Percentiles rank a stretch among this genome's conserved stretches.
These are phyloP conservation scores for Pseudeuparius sepicola DNA, from an alignment of 2,888 invertebrate genomes.

Conservation along the genomic window DNA sequence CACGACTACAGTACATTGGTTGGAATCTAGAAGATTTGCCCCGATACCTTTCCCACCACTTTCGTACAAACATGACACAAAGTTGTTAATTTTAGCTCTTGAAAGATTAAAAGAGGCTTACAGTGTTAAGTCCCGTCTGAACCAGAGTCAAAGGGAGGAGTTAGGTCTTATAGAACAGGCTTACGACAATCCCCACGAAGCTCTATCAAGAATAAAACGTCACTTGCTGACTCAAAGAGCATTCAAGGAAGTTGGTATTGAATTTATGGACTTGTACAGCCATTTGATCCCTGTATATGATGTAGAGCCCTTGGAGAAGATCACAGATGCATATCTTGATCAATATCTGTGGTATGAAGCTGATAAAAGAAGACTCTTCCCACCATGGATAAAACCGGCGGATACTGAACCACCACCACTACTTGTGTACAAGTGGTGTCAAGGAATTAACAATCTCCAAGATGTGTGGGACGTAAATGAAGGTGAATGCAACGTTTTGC, in stretches of 20 bases:
- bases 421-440: slow-evolving; percentile 97
- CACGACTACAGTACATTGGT: slow-evolving; percentile 99
- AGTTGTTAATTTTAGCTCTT: slow-evolving; percentile 89
- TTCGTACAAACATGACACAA: slow-evolving; percentile 99
- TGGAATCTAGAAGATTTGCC: slow-evolving; percentile 95
- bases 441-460: slow-evolving; percentile 93
- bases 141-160: slow-evolving; percentile 98
- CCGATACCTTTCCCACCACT: slow-evolving; percentile 99
- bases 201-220: slow-evolving; percentile 96
- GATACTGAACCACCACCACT: slow-evolving; percentile 94
- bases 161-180: slow-evolving; percentile 98
- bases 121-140: slow-evolving; percentile 91
- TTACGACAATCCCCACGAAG: slow-evolving; percentile 99
- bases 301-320: slow-evolving; percentile 98
- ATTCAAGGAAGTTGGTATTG: slow-evolving; percentile 98
- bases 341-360: slow-evolving; percentile 99
- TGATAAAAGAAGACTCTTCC: slow-evolving; percentile 91
- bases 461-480: slow-evolving; percentile 99
- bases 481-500: slow-evolving; percentile 95
- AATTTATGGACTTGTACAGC: slow-evolving; percentile 99
- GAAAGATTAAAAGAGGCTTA: slow-evolving; percentile 97
- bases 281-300: slow-evolving; percentile 98
- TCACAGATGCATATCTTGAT: slow-evolving; percentile 98
- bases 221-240: slow-evolving; percentile 96
- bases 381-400: slow-evolving; percentile 98